A percentile compares a stretch with the other conserved stretches of the same genome.
phyloP scores from a whole-genome alignment of 2,113 vertebrate genomes.

The Stictonetta naevosa region DNA sequence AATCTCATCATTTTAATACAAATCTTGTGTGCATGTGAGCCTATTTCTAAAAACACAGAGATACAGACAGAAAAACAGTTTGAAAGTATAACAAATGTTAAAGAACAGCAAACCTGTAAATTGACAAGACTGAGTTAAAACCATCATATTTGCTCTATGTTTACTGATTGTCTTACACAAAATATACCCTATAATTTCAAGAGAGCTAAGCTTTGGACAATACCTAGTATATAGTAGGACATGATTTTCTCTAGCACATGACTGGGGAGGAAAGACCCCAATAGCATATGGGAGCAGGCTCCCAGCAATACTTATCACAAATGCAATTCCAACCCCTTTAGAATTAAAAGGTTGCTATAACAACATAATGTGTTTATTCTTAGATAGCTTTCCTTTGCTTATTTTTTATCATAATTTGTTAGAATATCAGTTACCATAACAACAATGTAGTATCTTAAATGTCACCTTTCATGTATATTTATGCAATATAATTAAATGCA shows the following conservation, averaged over 20 bases:
- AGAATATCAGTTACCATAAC: conserved; percentile 54
- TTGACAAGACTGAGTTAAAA: neutral
- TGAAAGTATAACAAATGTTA: neutral
- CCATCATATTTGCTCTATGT: neutral
- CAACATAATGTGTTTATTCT: neutral
- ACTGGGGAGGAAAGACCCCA: neutral
- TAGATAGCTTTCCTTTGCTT: conserved; percentile 2
- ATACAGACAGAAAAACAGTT: neutral
- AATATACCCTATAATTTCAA: neutral
- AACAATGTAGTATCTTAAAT: conserved; percentile 29
- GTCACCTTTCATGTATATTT: neutral
- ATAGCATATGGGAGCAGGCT: neutral
- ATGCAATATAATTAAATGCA: neutral
- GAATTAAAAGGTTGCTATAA: conserved; percentile 42
- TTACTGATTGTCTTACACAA: neutral
- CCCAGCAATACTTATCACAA: neutral
- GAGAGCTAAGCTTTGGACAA: neutral
- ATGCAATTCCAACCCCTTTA: neutral
- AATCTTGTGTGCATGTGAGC: neutral
- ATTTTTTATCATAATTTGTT: neutral
- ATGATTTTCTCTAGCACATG: neutral
- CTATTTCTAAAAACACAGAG: neutral
- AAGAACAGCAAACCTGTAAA: neutral
- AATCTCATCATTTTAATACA: neutral
- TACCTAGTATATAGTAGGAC: neutral